These are phyloP conservation scores for Amphipoea oculea DNA, from an alignment of 2,888 invertebrate species.

Conservation along the genomic window DNA sequence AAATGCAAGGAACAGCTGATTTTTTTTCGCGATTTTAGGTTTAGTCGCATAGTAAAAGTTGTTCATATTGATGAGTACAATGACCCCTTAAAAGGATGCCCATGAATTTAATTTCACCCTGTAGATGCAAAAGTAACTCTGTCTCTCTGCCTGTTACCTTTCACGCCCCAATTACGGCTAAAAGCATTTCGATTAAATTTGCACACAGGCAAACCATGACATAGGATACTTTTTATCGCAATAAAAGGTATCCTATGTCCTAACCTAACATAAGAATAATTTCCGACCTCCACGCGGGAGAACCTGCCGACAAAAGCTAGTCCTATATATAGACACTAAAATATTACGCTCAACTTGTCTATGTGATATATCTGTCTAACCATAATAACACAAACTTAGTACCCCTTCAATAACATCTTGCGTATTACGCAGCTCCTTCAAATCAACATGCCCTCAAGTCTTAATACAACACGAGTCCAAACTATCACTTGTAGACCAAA, in stretches of 20 bases:
- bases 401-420: not conserved
- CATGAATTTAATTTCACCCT: too few species aligned
- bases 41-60: too few species aligned
- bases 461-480: slow-evolving; percentile 55
- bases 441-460: slow-evolving; percentile 28
- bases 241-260: not conserved
- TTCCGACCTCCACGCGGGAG: not conserved
- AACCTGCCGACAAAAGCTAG: not conserved
- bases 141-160: not conserved
- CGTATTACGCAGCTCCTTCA: not conserved
- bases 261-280: not conserved
- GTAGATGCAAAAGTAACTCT: not conserved
- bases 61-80: too few species aligned
- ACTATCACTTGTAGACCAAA: slow-evolving; percentile 66
- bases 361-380: not conserved
- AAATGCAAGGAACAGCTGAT: too few species aligned
- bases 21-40: too few species aligned
- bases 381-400: not conserved
- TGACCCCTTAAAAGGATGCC: too few species aligned
- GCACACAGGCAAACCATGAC: not conserved
- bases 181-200: not conserved
- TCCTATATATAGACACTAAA: not conserved
- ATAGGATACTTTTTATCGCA: not conserved
- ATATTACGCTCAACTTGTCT: not conserved
- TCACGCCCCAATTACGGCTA: not conserved